Evolutionary conservation across 2,113 vertebrate species (phyloP).

Genomic region (Cyphomyrus plagiostoma): DNA sequence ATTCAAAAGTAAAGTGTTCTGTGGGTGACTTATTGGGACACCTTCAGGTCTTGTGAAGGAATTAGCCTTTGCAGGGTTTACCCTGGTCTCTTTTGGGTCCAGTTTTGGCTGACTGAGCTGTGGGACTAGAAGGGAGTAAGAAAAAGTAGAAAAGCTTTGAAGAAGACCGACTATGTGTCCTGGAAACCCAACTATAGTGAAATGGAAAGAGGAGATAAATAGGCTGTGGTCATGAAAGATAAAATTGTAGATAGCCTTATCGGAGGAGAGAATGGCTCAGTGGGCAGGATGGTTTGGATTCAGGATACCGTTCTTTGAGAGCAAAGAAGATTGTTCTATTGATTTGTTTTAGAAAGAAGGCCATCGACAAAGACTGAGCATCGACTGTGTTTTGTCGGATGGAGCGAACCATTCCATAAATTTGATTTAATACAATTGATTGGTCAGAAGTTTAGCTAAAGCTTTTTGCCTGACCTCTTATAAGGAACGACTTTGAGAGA

Average conservation of each 20-base stretch:
- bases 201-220: background rate
- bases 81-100: background rate
- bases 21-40: background rate
- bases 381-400: background rate
- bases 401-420: background rate
- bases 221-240: background rate
- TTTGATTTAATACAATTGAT: background rate
- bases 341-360: background rate
- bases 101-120: background rate
- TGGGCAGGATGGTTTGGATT: background rate
- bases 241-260: background rate
- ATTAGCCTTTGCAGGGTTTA: background rate
- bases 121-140: background rate
- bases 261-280: background rate
- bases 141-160: background rate
- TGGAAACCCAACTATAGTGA: background rate
- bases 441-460: slow-evolving; percentile 3
- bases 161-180: background rate
- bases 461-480: background rate
- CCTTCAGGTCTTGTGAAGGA: background rate
- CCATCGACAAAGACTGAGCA: background rate
- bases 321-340: background rate
- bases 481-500: slow-evolving; percentile 1
- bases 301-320: background rate
- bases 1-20: background rate